Evolutionary conservation across 1,140 invertebrate genomes (phyloP).

Genomic region (Pentalonia nigronervosa): DNA sequence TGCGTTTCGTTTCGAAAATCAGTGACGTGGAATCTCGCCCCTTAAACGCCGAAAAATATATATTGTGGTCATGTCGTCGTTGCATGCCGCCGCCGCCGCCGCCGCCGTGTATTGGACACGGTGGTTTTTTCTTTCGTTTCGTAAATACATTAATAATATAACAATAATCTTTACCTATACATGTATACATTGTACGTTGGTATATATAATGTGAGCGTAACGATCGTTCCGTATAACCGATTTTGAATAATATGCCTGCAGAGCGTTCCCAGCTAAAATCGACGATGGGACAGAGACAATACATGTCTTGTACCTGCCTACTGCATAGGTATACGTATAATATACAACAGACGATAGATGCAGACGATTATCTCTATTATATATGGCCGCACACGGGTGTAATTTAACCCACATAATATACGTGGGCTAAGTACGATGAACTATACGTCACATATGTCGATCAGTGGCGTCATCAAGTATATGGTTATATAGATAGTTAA

Average conservation of each 20-base stretch:
- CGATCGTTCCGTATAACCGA: slow-evolving; percentile 12
- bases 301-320: neutral
- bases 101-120: neutral
- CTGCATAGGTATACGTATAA: neutral
- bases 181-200: neutral
- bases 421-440: neutral
- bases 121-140: slow-evolving; percentile 9
- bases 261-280: neutral
- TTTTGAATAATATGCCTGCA: neutral
- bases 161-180: neutral
- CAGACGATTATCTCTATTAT: slow-evolving; percentile 6
- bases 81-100: too few relatives aligned
- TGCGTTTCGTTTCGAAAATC: neutral
- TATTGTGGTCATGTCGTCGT: neutral
- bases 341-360: neutral
- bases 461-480: neutral
- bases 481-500: too few relatives aligned
- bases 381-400: neutral
- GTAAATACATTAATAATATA: neutral
- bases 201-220: slow-evolving; percentile 6
- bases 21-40: neutral
- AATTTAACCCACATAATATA: neutral
- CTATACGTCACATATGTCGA: neutral
- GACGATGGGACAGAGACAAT: neutral
- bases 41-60: neutral